phyloP scores from a whole-genome alignment of 2,888 invertebrate genomes.

The Ormia ochracea region DNA sequence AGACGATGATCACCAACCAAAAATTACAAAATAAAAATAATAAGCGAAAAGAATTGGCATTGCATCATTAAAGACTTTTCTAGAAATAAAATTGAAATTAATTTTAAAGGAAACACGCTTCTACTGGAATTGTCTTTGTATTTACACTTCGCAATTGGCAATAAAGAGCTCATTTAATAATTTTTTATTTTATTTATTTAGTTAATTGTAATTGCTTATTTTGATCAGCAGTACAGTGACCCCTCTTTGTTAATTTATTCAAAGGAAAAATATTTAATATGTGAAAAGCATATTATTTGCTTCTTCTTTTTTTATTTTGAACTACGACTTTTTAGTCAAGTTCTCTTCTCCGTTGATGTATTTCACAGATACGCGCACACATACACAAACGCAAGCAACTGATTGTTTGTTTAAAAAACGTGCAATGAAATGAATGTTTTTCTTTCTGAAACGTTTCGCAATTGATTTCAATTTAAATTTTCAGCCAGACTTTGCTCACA shows the following conservation, averaged over 20 bases:
- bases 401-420: conserved; percentile 2
- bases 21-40: no score
- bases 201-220: conserved; percentile 5
- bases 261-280: conserved; percentile 6
- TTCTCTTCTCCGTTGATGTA: conserved; percentile 13
- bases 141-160: background rate
- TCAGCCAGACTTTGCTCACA: background rate
- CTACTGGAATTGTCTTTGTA: conserved; percentile 7
- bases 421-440: background rate
- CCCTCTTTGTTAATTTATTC: conserved; percentile 19
- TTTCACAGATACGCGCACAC: background rate
- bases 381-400: background rate
- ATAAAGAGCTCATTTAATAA: no score
- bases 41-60: background rate
- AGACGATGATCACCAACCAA: conserved; percentile 21
- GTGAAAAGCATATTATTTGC: background rate
- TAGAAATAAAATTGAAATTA: conserved; percentile 1
- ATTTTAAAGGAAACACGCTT: background rate
- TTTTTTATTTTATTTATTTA: conserved; percentile 9
- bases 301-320: conserved; percentile 12
- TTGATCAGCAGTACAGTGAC: conserved; percentile 46
- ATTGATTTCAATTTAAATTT: background rate
- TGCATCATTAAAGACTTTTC: background rate
- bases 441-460: conserved; percentile 5
- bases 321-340: conserved; percentile 7